phyloP scores from a whole-genome alignment of 2,797 vertebrate genomes.

The Anomalospiza imberbis region DNA sequence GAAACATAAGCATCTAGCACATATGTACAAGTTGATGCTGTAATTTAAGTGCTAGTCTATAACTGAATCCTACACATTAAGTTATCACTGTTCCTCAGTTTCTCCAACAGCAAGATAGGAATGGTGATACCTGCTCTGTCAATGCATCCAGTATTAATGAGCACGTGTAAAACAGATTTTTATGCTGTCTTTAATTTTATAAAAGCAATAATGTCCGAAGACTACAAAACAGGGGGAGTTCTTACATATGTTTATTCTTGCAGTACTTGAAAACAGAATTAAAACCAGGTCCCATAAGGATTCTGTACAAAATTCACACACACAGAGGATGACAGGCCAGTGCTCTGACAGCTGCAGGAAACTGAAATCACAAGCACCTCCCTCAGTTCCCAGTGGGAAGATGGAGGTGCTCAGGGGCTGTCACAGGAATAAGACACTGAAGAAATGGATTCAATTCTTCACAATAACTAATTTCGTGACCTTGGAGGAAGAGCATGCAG shows the following conservation, averaged over 20 bases:
- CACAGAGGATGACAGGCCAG: neutral
- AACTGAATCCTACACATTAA: neutral
- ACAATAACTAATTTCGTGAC: neutral
- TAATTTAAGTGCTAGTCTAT: neutral
- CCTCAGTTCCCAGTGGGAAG: neutral
- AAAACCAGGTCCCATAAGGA: neutral
- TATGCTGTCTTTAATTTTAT: neutral
- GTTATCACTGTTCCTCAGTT: neutral
- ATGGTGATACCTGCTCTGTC: neutral
- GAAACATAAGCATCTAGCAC: neutral
- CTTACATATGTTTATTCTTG: neutral
- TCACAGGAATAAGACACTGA: neutral
- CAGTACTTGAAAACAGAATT: neutral
- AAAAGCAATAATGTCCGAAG: neutral
- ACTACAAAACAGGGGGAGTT: neutral
- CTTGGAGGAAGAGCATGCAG: neutral
- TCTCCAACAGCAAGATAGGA: neutral
- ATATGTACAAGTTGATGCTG: neutral
- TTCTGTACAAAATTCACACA: neutral
- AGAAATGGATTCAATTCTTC: neutral
- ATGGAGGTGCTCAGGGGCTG: neutral
- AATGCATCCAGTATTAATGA: neutral
- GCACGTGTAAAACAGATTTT: neutral
- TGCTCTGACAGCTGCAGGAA: neutral
- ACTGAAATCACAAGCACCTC: neutral